phyloP scores from a whole-genome alignment of 2,888 invertebrate genomes.

The Chymomyza caudatula region DNA sequence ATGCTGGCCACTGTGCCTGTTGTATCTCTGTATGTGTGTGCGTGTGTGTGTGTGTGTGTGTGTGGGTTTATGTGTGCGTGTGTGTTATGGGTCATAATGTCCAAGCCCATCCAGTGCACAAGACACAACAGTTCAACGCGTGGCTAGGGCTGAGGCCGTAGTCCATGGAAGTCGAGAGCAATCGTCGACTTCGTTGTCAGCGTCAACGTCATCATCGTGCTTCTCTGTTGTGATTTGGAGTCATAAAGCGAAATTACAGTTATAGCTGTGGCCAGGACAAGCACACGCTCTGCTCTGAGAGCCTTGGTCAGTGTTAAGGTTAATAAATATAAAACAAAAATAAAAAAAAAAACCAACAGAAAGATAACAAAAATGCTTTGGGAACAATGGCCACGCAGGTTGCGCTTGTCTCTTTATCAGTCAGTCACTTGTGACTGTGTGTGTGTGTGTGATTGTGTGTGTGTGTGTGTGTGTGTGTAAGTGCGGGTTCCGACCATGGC shows the following conservation, averaged over 20 bases:
- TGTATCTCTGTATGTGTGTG: slow-evolving; percentile 13
- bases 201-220: neutral
- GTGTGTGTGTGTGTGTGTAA: neutral
- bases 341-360: slow-evolving; percentile 46
- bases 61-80: slow-evolving; percentile 19
- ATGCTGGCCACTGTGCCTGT: slow-evolving; percentile 7
- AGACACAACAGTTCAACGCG: neutral
- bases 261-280: slow-evolving; percentile 55
- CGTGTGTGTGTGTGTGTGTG: slow-evolving; percentile 25
- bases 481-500: slow-evolving; percentile 2
- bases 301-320: slow-evolving; percentile 38
- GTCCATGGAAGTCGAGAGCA: slow-evolving; percentile 24
- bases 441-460: neutral
- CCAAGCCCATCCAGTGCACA: slow-evolving; percentile 44
- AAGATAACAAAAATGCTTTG: neutral
- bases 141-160: slow-evolving; percentile 1
- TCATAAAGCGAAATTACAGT: slow-evolving; percentile 74
- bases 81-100: slow-evolving; percentile 45
- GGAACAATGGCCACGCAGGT: neutral
- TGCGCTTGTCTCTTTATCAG: neutral
- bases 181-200: slow-evolving; percentile 5
- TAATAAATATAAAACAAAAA: slow-evolving; percentile 71
- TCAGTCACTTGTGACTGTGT: neutral
- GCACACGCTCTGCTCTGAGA: slow-evolving; percentile 8
- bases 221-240: slow-evolving; percentile 68